Base-by-base conservation (phyloP, 1,140 invertebrate genomes). In the Sminthurinus signatus region DNA sequence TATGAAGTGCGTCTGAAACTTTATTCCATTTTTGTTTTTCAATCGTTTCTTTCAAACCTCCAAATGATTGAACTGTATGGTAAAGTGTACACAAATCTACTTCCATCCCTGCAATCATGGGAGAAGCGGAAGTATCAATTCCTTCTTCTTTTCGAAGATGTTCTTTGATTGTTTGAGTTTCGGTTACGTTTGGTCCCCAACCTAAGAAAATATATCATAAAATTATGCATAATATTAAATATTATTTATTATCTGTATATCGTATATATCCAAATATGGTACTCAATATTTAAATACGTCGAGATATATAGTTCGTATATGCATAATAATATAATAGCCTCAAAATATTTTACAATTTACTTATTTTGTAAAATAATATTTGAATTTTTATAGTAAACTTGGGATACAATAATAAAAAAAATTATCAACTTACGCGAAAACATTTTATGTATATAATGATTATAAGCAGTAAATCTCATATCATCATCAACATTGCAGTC, bases 381-480 rank as follows among this genome's bases (percentile, higher is more conserved):
- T n/a, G n/a, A n/a, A n/a, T n/a, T n/a, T n/a, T n/a, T n/a, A n/a
- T n/a, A n/a, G n/a, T n/a, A n/a, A n/a, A n/a, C n/a, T n/a, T n/a
- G n/a, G n/a, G n/a, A n/a, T n/a, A n/a, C n/a, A n/a, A n/a, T n/a
- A n/a, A n/a, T n/a, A n/a, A n/a, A n/a, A n/a, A n/a, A n/a, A n/a
- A n/a, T n/a, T n/a, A 36, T 36, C 15, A 8, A 36, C 32, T 36
- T 36, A 36, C 93, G 82, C 69, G 88, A 83, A 65, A 88, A 82
- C 85, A 96, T 87, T 70, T 91, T 89, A 73, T 93, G 87, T 23
- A 95, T 84, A 71, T 94, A 94, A 73, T 96, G 93, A 76, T 93
- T 92, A 59, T 92, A 88, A 1, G 89, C 89, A 0, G 87, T 90
- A 73, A 96, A 96, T 56, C 87, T 78, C 83, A 91, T 89, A 72